These are phyloP conservation scores for Brachyptera putata DNA, from an alignment of 2,888 invertebrate genomes.

Conservation along the genomic window DNA sequence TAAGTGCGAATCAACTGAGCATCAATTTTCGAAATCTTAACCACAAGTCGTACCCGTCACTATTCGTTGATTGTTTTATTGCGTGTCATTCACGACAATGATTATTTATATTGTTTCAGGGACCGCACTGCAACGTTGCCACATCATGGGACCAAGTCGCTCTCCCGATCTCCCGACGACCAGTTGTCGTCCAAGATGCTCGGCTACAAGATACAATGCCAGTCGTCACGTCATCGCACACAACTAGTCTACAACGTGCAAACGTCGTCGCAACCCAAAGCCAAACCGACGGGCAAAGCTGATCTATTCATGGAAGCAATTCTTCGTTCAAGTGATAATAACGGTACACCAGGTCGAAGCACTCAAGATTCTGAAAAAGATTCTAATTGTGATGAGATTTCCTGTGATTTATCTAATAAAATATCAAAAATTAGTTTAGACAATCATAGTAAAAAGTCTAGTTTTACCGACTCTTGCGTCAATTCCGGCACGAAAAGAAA, in stretches of 20 bases:
- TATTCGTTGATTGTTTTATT: no score
- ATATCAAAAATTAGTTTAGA: not conserved
- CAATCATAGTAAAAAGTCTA: not conserved
- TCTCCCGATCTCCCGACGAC: not conserved
- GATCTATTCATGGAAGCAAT: slow-evolving; percentile 55
- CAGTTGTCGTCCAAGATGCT: no score
- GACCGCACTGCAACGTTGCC: slow-evolving; percentile 24
- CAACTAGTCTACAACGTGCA: not conserved
- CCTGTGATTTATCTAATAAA: not conserved
- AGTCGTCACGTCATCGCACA: not conserved
- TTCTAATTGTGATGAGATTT: not conserved
- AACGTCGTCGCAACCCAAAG: not conserved
- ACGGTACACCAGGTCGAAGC: slow-evolving; percentile 11
- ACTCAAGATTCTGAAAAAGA: not conserved
- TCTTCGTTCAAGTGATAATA: slow-evolving; percentile 48
- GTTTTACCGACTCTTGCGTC: not conserved
- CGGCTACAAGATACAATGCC: not conserved
- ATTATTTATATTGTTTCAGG: slow-evolving; percentile 3
- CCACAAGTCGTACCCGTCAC: no score
- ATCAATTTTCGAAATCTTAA: no score
- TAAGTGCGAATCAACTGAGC: no score
- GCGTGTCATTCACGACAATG: no score
- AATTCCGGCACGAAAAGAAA: slow-evolving; percentile 12
- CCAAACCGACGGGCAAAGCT: slow-evolving; percentile 45
- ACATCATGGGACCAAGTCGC: slow-evolving; percentile 7